Conservation (phyloP, 2,113 vertebrate species). For the Loxodonta africana region DNA sequence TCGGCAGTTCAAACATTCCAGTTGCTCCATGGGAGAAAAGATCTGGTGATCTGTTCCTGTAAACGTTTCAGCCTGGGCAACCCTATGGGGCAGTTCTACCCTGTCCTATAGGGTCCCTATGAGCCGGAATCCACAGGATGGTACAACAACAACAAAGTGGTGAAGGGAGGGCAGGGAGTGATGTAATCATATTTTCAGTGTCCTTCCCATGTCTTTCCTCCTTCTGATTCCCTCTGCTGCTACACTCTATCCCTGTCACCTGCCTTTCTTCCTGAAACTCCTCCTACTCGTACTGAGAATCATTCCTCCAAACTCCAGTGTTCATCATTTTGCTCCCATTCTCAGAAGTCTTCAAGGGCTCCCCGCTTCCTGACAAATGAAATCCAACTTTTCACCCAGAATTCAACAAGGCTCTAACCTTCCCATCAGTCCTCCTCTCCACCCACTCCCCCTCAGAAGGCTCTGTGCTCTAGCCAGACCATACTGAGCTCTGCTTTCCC, state of each 20-base stretch:
- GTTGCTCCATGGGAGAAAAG: too few relatives aligned
- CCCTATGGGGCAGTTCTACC: too few relatives aligned
- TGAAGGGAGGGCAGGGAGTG: not conserved
- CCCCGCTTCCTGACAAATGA: not conserved
- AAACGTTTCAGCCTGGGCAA: too few relatives aligned
- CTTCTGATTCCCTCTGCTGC: not conserved
- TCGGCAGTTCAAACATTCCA: too few relatives aligned
- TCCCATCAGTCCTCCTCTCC: fast-evolving
- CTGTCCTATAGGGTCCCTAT: too few relatives aligned
- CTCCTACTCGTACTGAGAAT: not conserved
- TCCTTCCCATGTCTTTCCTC: not conserved
- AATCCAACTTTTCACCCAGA: not conserved
- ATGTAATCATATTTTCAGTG: not conserved
- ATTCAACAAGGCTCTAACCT: not conserved
- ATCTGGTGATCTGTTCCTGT: too few relatives aligned
- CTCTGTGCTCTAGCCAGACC: too few relatives aligned
- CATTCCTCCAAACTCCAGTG: not conserved
- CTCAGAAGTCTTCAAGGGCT: not conserved
- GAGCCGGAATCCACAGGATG: too few relatives aligned
- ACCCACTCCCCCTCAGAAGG: not conserved
- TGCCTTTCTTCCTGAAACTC: not conserved
- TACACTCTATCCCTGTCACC: not conserved
- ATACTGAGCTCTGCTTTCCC: fast-evolving
- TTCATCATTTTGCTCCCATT: not conserved
- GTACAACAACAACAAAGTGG: too few relatives aligned